A percentile compares a stretch with the other conserved stretches of the same genome.
Conservation (phyloP, 2,888 invertebrate genomes). For the Hydropsyche betteni region DNA sequence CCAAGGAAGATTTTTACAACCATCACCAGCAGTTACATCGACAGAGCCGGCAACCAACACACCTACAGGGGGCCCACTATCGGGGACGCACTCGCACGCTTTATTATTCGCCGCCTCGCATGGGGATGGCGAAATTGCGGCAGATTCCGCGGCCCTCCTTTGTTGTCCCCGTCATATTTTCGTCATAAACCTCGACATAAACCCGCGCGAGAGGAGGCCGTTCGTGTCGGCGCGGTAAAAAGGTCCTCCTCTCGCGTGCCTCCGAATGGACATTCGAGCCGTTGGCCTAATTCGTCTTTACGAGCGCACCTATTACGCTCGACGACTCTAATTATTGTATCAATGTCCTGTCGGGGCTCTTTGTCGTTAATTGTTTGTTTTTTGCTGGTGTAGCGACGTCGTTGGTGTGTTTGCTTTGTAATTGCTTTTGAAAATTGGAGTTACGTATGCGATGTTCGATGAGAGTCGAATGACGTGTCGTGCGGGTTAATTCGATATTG, state of each 20-base stretch:
- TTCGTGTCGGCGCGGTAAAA: not conserved
- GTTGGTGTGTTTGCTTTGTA: too few relatives aligned
- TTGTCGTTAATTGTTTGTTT: constrained; percentile 17
- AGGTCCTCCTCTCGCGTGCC: not conserved
- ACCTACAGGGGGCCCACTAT: not conserved
- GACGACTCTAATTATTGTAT: constrained; percentile 25
- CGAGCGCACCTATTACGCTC: constrained; percentile 19
- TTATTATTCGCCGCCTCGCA: constrained; percentile 7
- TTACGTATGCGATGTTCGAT: too few relatives aligned
- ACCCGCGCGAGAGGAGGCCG: not conserved
- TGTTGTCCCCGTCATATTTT: constrained; percentile 35
- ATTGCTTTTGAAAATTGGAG: too few relatives aligned
- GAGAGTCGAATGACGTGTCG: too few relatives aligned
- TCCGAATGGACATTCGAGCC: not conserved
- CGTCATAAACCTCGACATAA: constrained; percentile 15
- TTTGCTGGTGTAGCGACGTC: too few relatives aligned
- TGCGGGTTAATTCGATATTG: too few relatives aligned
- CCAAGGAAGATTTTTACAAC: too few relatives aligned
- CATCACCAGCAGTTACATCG: too few relatives aligned
- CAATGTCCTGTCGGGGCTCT: constrained; percentile 8
- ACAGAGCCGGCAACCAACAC: not conserved
- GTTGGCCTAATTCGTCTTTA: constrained; percentile 24
- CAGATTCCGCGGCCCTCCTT: constrained; percentile 19
- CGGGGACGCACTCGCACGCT: not conserved
- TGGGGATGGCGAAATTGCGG: constrained; percentile 5